Conservation (phyloP, 2,797 vertebrate species). For the Arnoldichthys spilopterus region DNA sequence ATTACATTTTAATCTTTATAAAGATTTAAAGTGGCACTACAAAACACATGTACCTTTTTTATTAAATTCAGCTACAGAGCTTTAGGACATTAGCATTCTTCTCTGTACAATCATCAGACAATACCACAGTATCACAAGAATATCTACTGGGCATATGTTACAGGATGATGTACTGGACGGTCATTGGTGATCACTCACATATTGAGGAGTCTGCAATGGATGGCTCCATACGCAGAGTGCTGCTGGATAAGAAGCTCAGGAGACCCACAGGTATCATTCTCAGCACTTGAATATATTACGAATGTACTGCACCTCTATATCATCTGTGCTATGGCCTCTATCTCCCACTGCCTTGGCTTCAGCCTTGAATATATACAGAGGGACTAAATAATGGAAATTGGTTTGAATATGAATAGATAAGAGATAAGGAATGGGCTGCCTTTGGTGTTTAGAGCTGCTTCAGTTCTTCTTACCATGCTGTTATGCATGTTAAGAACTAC, state of each 20-base stretch:
- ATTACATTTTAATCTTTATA: background rate
- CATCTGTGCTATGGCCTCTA: background rate
- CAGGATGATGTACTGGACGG: slow-evolving; percentile 99
- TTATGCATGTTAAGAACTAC: slow-evolving; percentile 2
- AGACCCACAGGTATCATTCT: slow-evolving; percentile 90
- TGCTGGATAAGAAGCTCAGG: slow-evolving; percentile 92
- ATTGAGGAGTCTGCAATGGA: slow-evolving; percentile 98
- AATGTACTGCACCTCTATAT: background rate
- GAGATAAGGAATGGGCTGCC: background rate
- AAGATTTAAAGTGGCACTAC: background rate
- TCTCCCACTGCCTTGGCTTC: background rate
- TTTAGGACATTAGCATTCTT: background rate
- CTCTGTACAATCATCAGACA: background rate
- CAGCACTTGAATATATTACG: background rate
- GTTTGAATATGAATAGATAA: slow-evolving; percentile 1
- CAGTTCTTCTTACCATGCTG: background rate
- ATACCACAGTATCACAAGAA: background rate
- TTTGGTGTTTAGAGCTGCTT: background rate
- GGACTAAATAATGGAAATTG: slow-evolving; percentile 3
- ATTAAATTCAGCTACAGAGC: background rate
- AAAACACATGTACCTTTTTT: background rate
- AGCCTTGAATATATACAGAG: slow-evolving; percentile 1
- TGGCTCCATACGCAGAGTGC: slow-evolving; percentile 89
- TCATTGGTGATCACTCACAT: slow-evolving; percentile 93
- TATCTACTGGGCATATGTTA: slow-evolving; percentile 33